Base-by-base conservation (phyloP, 2,113 vertebrate genomes). In the Melanerpes formicivorus region DNA sequence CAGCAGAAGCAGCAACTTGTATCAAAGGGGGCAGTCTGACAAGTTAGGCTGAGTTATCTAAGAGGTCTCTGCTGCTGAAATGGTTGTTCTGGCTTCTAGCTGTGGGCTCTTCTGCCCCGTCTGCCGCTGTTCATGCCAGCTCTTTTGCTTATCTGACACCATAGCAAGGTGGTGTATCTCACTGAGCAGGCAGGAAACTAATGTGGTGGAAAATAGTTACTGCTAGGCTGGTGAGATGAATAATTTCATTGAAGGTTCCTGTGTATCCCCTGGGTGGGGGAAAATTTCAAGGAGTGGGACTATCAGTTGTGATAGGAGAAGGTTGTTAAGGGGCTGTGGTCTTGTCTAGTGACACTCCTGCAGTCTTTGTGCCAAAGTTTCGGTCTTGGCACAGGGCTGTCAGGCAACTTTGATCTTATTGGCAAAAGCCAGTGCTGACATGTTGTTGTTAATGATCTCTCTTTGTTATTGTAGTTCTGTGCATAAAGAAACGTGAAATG, bases 81-180 rank as follows among this genome's bases (percentile, higher is more conserved):
- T 50, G 52, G 52, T 27, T 87, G 42, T 82, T 82, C 30, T 95
- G 81, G 18, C 59, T 63, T 42, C 27, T 65, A 66, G 75, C 50
- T 76, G 0, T 46, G 56, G 48, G 42, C 52, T 71, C 25, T 64
- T 71, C 34, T 93, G 52, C 50, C 21, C 55, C 5, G 22, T 32
- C 22, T 4, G 1, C n/a, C 46, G 18, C 3, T 17, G 82, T 67
- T 64, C 25, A 7, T 80, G 72, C 76, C 85, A 74, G 58, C 69
- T 71, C 16, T 80, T 59, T 10, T 56, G 54, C 60, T 90, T 94
- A 95, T 93, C 93, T 88, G 69, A 19, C 69, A n/a, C 55, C 21
- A 10, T 64, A 30, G 40, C 4, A 64, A 34, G 71, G 55, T 42
- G 67, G 14, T 55, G 15, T 58, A 10, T 91, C 72, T 87, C 4